Evolutionary conservation across 2,797 vertebrate genomes (phyloP).

Genomic region (Helicolenus hilgendorfi): DNA sequence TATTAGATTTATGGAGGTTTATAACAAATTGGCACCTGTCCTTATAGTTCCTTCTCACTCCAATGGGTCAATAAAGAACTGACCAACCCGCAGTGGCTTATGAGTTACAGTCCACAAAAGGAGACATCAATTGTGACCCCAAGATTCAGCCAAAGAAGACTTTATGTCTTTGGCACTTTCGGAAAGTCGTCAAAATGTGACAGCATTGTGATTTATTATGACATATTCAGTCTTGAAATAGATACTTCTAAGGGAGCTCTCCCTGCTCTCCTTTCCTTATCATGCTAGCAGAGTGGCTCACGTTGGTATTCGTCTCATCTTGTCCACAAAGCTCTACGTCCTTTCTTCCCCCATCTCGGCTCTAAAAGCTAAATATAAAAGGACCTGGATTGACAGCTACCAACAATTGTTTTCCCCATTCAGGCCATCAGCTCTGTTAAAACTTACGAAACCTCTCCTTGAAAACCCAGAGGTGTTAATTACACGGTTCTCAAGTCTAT

Average conservation of each 20-base stretch:
- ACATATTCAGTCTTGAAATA: background rate
- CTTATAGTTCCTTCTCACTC: background rate
- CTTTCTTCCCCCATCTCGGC: background rate
- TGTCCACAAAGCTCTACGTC: background rate
- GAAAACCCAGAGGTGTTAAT: conserved; percentile 25
- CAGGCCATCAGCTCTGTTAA: background rate
- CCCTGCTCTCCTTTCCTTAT: too few relatives aligned
- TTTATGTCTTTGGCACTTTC: background rate
- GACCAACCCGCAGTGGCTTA: background rate
- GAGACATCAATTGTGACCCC: background rate
- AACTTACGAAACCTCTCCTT: background rate
- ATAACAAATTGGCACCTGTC: background rate
- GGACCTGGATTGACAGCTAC: background rate
- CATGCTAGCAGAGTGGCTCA: background rate
- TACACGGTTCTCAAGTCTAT: background rate
- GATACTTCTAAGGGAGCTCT: background rate
- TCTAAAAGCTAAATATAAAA: background rate
- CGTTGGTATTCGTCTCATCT: background rate
- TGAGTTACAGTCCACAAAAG: background rate
- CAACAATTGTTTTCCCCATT: background rate
- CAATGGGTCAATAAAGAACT: background rate
- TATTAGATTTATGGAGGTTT: background rate
- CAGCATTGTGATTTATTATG: background rate
- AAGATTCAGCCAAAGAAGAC: too few relatives aligned
- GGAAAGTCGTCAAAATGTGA: background rate